Evolutionary conservation across 1,140 invertebrate species (phyloP), one percentile per base, ranked within the genome.

Genomic region (Apolygus lucorum): DNA sequence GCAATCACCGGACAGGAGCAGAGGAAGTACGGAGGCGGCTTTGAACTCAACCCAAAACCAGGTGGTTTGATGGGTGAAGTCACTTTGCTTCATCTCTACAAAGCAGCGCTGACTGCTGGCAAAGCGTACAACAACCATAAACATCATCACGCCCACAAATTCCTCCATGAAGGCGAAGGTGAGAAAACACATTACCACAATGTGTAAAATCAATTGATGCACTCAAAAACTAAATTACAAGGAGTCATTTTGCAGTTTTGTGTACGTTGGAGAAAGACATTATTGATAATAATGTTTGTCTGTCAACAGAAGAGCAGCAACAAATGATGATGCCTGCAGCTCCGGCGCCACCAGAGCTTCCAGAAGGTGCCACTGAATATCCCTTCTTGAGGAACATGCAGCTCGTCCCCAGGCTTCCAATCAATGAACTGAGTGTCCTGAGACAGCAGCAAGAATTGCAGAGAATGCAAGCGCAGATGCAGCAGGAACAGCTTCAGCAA

Each of bases 121-220:
- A 91, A 91, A 78, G 90, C 90, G 0, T 90, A 91, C 76, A 87
- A 85, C 67, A 88, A 91, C 75, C 90, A 91, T 78, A 91, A 91
- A 75, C 90, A 91, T 73, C 90, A 91, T 75, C 90, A 91, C 75
- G 89, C 83, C 0, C 88, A 91, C 74, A 86, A 89, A 72, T 90
- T 86, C 73, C 86, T 87, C 73, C 88, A 91, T 74, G 86, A 90
- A 71, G 73, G 63, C 4, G 63, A 28, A 64, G 63, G 21, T 14
- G 22, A 17, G 4, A 42, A 42, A 42, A 17, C n/a, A n/a, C n/a
- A n/a, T n/a, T n/a, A n/a, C n/a, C n/a, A n/a, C n/a, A n/a, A n/a
- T n/a, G n/a, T n/a, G n/a, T n/a, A n/a, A n/a, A n/a, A n/a, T n/a
- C n/a, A n/a, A n/a, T n/a, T n/a, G n/a, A n/a, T n/a, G n/a, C n/a